These are phyloP conservation scores for Galaxias olidus DNA, from an alignment of 2,797 vertebrate species.

Conservation along the genomic window DNA sequence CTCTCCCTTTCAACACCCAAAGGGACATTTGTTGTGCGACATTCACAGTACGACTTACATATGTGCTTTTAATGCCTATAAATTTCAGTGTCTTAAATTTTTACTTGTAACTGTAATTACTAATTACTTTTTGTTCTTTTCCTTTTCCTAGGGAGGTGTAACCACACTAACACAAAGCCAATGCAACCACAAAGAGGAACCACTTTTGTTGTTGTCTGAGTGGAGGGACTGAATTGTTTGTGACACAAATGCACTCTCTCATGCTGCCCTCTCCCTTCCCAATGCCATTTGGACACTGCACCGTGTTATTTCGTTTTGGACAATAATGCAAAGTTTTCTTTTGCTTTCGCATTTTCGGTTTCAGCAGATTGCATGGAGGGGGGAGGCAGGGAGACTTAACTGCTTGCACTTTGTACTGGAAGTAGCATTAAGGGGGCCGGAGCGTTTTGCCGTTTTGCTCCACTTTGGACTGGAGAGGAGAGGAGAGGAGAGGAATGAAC, in stretches of 20 bases:
- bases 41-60: too few species aligned
- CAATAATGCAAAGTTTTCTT: constrained; percentile 22
- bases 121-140: not conserved
- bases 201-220: constrained; percentile 46
- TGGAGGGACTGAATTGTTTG: constrained; percentile 56
- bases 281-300: constrained; percentile 38
- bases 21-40: not conserved
- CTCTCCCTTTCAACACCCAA: too few species aligned
- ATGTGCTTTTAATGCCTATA: too few species aligned
- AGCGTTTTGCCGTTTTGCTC: constrained; percentile 2
- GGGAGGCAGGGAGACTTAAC: constrained; percentile 63
- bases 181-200: constrained; percentile 34
- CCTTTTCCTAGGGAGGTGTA: constrained; percentile 72
- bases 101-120: not conserved
- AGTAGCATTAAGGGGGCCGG: constrained; percentile 58
- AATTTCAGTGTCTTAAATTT: too few species aligned
- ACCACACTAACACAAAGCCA: constrained; percentile 36
- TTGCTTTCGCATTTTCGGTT: constrained; percentile 53
- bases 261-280: constrained; percentile 56
- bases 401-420: constrained; percentile 78
- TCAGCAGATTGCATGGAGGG: constrained; percentile 35
- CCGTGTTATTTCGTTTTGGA: constrained; percentile 34
- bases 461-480: constrained; percentile 17
- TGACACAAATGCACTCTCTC: constrained; percentile 71
- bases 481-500: not conserved